These are phyloP conservation scores for Paramuricea clavata DNA, from an alignment of 92 coral and sea anemone species.

Conservation along the genomic window DNA sequence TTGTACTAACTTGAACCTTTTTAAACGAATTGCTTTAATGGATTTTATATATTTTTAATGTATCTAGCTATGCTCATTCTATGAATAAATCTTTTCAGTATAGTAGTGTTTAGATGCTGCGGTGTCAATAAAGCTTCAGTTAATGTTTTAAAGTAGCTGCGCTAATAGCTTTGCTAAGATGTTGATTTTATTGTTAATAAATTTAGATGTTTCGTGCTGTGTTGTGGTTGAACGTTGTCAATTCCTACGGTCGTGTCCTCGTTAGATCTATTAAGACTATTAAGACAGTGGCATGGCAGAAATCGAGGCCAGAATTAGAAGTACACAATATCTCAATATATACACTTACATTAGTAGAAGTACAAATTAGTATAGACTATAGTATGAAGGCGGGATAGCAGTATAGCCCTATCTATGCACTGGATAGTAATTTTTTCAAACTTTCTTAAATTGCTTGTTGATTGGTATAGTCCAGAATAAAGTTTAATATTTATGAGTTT, in stretches of 20 bases:
- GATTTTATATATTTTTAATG: too few relatives aligned
- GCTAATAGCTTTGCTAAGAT: constrained; percentile 4
- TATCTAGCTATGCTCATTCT: too few relatives aligned
- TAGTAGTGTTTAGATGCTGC: neutral
- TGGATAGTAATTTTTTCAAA: too few relatives aligned
- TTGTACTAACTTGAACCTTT: too few relatives aligned
- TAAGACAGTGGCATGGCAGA: neutral
- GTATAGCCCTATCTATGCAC: too few relatives aligned
- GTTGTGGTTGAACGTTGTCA: constrained; percentile 8
- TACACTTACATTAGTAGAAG: too few relatives aligned
- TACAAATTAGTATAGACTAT: too few relatives aligned
- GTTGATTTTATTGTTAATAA: constrained; percentile 24
- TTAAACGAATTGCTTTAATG: too few relatives aligned
- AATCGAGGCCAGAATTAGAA: neutral
- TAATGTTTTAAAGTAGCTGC: constrained; percentile 23
- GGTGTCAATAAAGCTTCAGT: neutral
- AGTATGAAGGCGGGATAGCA: too few relatives aligned
- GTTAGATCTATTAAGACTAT: neutral
- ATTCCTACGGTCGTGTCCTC: neutral
- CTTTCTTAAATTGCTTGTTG: too few relatives aligned
- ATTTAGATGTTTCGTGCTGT: constrained; percentile 33
- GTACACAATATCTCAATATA: neutral
- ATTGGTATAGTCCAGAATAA: too few relatives aligned
- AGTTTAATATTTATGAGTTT: too few relatives aligned
- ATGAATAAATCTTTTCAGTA: neutral